Evolutionary conservation across 2,113 vertebrate species (phyloP).

Genomic region (Beaufortia kweichowensis): DNA sequence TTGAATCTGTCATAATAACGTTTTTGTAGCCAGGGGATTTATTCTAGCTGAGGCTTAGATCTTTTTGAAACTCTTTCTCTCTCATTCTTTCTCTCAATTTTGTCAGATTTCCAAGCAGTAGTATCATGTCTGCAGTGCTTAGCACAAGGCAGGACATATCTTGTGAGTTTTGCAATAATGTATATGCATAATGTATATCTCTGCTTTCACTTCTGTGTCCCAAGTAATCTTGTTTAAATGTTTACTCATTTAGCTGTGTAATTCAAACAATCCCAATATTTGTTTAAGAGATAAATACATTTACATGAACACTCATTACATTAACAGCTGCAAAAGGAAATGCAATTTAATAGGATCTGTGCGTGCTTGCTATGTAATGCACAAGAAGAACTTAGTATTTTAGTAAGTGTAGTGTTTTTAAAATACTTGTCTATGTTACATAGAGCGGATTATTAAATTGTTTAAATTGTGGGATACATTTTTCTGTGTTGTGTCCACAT

Average conservation of each 20-base stretch:
- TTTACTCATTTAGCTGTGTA: constrained; percentile 1
- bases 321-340: too few species aligned
- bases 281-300: not conserved
- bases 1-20: constrained; percentile 20
- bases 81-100: not conserved
- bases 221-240: constrained; percentile 1
- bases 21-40: constrained; percentile 28
- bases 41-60: constrained; percentile 1
- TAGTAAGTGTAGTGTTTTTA: too few species aligned
- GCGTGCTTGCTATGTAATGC: not conserved
- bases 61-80: not conserved
- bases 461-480: too few species aligned
- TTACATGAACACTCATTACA: not conserved
- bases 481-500: too few species aligned
- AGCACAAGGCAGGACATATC: not conserved
- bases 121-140: not conserved
- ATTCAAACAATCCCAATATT: constrained; percentile 18
- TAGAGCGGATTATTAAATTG: too few species aligned
- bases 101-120: not conserved
- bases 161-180: too few species aligned
- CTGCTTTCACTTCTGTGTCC: not conserved
- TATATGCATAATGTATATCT: not conserved
- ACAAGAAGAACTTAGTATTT: not conserved
- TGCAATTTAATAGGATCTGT: too few species aligned
- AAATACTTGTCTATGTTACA: not conserved